Base-by-base conservation (phyloP, 2,888 invertebrate species). In the Dynastes hyllus region DNA sequence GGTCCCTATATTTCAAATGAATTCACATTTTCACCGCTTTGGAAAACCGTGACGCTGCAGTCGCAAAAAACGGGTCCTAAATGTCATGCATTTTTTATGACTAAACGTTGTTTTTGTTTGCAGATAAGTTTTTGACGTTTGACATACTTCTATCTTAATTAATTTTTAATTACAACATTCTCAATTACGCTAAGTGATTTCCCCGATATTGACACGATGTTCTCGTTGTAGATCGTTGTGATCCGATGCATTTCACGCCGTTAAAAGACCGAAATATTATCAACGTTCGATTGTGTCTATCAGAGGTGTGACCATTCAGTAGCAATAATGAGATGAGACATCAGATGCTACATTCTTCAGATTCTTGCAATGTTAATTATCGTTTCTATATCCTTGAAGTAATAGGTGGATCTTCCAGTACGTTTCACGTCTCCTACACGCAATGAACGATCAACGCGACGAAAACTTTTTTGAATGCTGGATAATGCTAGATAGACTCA, bases 131-230 rank as follows among this genome's bases (percentile, higher is more conserved):
- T 67, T 67, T 67, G 67, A 67, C 50, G 67, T 67, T 67, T 67
- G 67, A 67, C 67, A 67, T 67, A 67, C 67, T 67, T 67, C 16
- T 55, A 67, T 22, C 22, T 58, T 55, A 55, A 73, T 73, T 73
- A 61, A 32, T 32, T 40, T 58, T 37, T 37, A 73, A 73, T 73
- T 58, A 51, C 40, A 40, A 73, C 73, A 37, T 73, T 58, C 58
- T 73, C 29, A 58, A 73, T 73, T 58, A 40, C 50, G 40, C 16
- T 73, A 58, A 73, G 73, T 73, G 58, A 40, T 40, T 73, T 58
- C 40, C 40, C 58, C 58, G 51, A 58, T 73, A 73, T 58, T 58
- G 16, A 55, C 40, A 61, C 11, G 9, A 40, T 73, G 73, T 73
- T 22, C 37, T 8, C n/a, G 8, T 53, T 51, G 37, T 73, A 58